phyloP scores from a whole-genome alignment of 2,888 invertebrate genomes.

The Cabera pusaria region DNA sequence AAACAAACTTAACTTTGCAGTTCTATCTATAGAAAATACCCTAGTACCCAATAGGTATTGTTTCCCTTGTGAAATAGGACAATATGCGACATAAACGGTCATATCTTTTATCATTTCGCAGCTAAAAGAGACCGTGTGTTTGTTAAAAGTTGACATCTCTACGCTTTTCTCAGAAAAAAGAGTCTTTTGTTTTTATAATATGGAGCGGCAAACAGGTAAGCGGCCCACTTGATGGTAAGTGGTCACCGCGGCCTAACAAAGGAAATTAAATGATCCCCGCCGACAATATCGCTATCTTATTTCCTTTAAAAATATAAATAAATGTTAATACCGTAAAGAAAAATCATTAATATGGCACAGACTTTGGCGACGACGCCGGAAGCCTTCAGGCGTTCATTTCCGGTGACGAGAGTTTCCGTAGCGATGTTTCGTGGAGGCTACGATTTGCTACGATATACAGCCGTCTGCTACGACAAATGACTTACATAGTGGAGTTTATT shows the following conservation, averaged over 20 bases:
- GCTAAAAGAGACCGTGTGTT: no score
- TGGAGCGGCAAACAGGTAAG: no score
- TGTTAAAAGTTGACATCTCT: no score
- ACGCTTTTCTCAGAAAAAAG: no score
- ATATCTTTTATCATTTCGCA: conserved; percentile 1
- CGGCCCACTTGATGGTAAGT: no score
- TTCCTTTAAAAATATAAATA: conserved; percentile 24
- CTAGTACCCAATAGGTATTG: no score
- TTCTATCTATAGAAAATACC: conserved; percentile 3
- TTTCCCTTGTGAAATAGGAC: no score
- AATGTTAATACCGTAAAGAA: conserved; percentile 25
- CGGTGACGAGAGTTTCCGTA: conserved; percentile 30
- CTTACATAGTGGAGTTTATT: no score
- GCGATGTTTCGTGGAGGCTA: conserved; percentile 17
- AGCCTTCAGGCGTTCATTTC: conserved; percentile 40
- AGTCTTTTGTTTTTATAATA: no score
- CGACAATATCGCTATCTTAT: conserved; percentile 29
- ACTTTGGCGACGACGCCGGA: conserved; percentile 26
- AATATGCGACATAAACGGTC: no score
- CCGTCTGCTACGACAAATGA: conserved; percentile 2
- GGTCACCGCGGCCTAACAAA: conserved; percentile 4
- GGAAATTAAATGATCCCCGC: conserved; percentile 25
- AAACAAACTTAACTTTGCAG: no score
- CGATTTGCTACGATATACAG: conserved; percentile 22
- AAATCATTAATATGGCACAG: conserved; percentile 28